Evolutionary conservation across 2,113 vertebrate genomes (phyloP), one percentile per base, ranked within the genome.

Genomic region (Oryzias woworae): DNA sequence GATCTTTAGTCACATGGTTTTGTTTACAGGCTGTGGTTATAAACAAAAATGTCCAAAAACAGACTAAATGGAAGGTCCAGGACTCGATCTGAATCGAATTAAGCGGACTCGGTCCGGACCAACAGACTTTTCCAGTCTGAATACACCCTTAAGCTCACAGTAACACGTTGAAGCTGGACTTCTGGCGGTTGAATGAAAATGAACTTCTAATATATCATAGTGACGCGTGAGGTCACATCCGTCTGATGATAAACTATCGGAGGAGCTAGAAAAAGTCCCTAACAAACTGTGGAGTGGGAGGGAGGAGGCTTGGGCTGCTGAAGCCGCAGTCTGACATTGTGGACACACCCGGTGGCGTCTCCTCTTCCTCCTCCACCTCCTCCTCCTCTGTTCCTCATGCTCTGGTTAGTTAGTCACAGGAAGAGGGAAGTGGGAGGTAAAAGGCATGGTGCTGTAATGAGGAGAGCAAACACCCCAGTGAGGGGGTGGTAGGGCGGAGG

Each of bases 331-430:
- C 82, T 77, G 69, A 71, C 42, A 3, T 64, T 62, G 69, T 44
- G 54, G 77, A 83, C 85, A 85, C 90, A 91, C 89, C 89, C 87
- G 81, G 75, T 57, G 83, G 66, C 77, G 86, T 89, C 80, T 89
- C 75, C 63, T 75, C 57, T 58, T 55, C 56, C 24, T 77, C 69
- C 72, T 51, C 55, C 64, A 73, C 57, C 57, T 14, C 69, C 68
- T 80, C 66, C 72, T 46, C 72, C 62, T 62, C 53, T 66, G 36
- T 15, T 8, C 61, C 69, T 77, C 66, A 76, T 46, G 47, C 78
- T 90, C 69, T 88, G 88, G 83, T 81, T 73, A 81, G 73, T 90
- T 91, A 88, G 87, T 88, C 88, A 89, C 82, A 82, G 74, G 75
- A 79, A 80, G 66, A 71, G 72, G 82, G 76, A 82, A 78, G 69